phyloP scores from a whole-genome alignment of 2,888 invertebrate species.

The Oegoconia quadripuncta region DNA sequence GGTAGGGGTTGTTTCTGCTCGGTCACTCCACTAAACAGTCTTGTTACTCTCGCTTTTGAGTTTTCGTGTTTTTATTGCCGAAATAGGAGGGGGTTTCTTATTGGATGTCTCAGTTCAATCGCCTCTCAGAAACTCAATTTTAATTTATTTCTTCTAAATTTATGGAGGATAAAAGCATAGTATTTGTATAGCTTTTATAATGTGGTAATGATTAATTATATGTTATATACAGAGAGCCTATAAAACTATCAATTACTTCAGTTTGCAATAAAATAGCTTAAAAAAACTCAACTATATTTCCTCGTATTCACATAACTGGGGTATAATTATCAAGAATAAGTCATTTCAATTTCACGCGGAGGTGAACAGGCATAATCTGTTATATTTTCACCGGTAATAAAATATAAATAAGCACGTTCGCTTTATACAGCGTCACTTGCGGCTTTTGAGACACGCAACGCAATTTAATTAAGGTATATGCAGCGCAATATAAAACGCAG shows the following conservation, averaged over 20 bases:
- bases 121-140: no score
- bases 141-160: no score
- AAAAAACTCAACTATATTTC: no score
- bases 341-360: conserved; percentile 31
- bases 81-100: conserved; percentile 19
- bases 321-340: conserved; percentile 22
- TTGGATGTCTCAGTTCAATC: no score
- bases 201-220: no score
- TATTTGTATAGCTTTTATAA: no score
- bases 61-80: conserved; percentile 22
- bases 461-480: conserved; percentile 58
- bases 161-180: no score
- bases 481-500: conserved; percentile 58
- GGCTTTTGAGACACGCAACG: conserved; percentile 56
- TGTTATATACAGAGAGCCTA: no score
- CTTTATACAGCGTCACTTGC: conserved; percentile 30
- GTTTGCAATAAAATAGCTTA: no score
- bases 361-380: conserved; percentile 30
- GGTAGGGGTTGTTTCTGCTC: conserved; percentile 59
- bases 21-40: conserved; percentile 64
- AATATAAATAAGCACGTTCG: conserved; percentile 22
- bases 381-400: conserved; percentile 24
- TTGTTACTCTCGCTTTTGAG: conserved; percentile 56
- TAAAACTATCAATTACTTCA: no score
- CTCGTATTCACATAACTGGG: no score